Conservation (phyloP, 2,113 vertebrate species). For the Cathartes aura region DNA sequence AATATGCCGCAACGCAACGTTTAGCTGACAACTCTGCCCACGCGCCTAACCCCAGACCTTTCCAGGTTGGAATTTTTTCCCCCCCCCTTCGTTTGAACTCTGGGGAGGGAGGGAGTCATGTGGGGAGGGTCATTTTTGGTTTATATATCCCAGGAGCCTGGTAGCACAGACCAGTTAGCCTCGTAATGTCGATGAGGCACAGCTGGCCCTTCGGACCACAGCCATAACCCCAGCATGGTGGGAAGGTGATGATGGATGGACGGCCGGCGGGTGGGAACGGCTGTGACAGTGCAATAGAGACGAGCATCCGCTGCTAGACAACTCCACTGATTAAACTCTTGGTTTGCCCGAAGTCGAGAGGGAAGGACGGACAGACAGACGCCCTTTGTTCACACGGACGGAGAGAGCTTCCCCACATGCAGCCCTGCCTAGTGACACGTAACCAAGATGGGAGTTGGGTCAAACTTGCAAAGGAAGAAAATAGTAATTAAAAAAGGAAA, state of each 20-base stretch:
- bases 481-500: background rate
- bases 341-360: background rate
- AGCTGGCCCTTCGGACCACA: slow-evolving; percentile 64
- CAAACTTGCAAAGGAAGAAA: background rate
- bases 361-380: background rate
- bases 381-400: slow-evolving; percentile 3
- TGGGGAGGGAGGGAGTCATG: background rate
- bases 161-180: slow-evolving; percentile 58
- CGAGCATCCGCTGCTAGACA: slow-evolving; percentile 48
- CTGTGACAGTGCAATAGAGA: slow-evolving; percentile 73
- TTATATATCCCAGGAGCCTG: slow-evolving; percentile 52
- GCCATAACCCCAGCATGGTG: slow-evolving; percentile 38
- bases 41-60: background rate
- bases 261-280: background rate
- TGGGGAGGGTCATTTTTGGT: background rate
- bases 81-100: background rate
- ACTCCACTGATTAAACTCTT: slow-evolving; percentile 38
- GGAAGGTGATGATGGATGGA: background rate
- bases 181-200: background rate
- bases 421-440: background rate
- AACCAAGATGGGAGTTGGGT: background rate
- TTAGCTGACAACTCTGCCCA: background rate
- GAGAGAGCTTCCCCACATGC: background rate
- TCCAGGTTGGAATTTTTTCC: background rate
- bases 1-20: background rate